Percentiles rank a stretch among this genome's conserved stretches.
phyloP scores from a whole-genome alignment of 2,113 vertebrate genomes.

The Chunga burmeisteri region DNA sequence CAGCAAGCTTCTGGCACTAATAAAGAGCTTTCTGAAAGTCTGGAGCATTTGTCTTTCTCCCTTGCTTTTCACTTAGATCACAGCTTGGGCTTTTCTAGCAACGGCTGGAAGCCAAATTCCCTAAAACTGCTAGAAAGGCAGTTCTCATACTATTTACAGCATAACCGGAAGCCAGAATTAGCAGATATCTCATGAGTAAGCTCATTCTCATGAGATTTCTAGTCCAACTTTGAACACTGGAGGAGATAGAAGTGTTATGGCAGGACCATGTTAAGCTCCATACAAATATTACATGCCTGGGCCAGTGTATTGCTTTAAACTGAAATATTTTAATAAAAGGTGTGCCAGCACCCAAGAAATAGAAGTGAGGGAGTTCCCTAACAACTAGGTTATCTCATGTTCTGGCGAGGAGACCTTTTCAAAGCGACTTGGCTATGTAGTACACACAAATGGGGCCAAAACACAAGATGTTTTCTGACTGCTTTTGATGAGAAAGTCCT shows the following conservation, averaged over 20 bases:
- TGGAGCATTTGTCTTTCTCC: not conserved
- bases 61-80: conserved; percentile 3
- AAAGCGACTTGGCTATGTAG: not conserved
- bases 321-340: conserved; percentile 10
- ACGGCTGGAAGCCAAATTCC: conserved; percentile 47
- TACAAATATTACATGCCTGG: not conserved
- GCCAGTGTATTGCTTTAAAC: not conserved
- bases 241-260: not conserved
- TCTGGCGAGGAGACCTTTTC: not conserved
- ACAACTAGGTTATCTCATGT: not conserved
- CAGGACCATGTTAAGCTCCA: not conserved
- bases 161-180: conserved; percentile 35
- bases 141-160: conserved; percentile 59
- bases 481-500: not conserved
- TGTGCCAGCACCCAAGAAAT: not conserved
- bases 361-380: conserved; percentile 13
- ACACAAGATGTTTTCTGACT: not conserved
- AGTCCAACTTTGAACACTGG: not conserved
- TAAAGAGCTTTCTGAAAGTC: not conserved
- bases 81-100: conserved; percentile 37
- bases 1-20: not conserved
- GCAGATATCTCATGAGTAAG: conserved; percentile 46
- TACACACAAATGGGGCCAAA: not conserved
- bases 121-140: conserved; percentile 50
- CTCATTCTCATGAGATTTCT: conserved; percentile 49